Evolutionary conservation across 2,888 invertebrate genomes (phyloP), one percentile per base, ranked within the genome.

Genomic region (Tiliacea aurago): DNA sequence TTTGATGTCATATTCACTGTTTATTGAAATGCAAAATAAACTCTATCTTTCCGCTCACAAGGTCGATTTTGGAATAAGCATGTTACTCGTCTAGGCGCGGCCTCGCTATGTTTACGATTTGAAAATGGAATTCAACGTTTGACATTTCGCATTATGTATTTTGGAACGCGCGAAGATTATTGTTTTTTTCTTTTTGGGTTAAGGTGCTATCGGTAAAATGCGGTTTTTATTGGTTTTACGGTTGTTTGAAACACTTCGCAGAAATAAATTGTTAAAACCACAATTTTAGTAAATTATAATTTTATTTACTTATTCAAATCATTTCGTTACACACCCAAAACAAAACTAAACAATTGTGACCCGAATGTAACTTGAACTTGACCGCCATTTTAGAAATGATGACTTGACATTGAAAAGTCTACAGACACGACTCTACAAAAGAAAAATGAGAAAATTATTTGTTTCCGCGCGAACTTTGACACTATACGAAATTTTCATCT

Each of bases 101-200:
- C 84, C 33, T 76, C 75, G 83, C 68, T 73, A 62, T 74, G 85
- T 78, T 88, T 82, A 88, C 86, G 84, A 90, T 91, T 92, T 88
- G 87, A 90, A 93, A 90, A 90, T 89, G 90, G 90, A 90, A 91
- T 93, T 91, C 82, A 84, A 83, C 87, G 74, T 91, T 91, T 91
- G 90, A 89, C 87, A 91, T 92, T 91, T 91, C 67, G 81, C 84
- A 83, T 86, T 84, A 80, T 73, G 53, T 79, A 78, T 81, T 85
- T 87, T 79, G 51, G 78, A 85, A 82, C 72, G 73, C 70, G 61
- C 41, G 65, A 66, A 70, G 7, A 61, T 43, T 66, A 59, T 59
- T 61, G 68, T 74, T 71, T 49, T 79, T 75, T 80, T 70, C 65
- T 73, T 55, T 73, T 70, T 41, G n/a, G 33, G 68, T 72, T 62